Evolutionary conservation across 1,140 invertebrate genomes (phyloP).

Genomic region (Goniozus legneri): DNA sequence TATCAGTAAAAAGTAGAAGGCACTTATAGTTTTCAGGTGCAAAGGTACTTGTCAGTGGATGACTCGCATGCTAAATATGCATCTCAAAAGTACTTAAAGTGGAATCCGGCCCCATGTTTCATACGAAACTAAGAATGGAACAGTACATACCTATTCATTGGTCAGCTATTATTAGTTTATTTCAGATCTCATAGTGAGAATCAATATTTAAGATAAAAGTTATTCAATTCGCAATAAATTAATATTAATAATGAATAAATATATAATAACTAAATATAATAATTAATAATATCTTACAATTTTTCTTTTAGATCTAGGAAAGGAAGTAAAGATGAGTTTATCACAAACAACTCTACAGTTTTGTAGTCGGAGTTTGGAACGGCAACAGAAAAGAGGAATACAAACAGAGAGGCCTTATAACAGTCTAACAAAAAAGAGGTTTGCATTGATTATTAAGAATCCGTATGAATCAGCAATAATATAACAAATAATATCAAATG

Average conservation of each 20-base stretch:
- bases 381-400: slow-evolving; percentile 52
- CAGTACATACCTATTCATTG: too few relatives aligned
- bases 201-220: not conserved
- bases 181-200: not conserved
- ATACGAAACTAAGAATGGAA: not conserved
- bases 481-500: too few relatives aligned
- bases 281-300: slow-evolving; percentile 7
- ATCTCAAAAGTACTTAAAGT: too few relatives aligned
- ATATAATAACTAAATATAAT: too few relatives aligned
- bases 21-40: too few relatives aligned
- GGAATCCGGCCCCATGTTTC: too few relatives aligned
- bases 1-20: too few relatives aligned
- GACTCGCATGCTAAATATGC: too few relatives aligned
- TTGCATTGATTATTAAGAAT: slow-evolving; percentile 10
- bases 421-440: slow-evolving; percentile 66
- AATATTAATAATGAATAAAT: too few relatives aligned
- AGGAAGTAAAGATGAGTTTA: slow-evolving; percentile 56
- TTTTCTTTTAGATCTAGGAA: slow-evolving; percentile 39
- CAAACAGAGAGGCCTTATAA: slow-evolving; percentile 61
- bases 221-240: not conserved
- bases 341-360: slow-evolving; percentile 58
- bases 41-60: too few relatives aligned
- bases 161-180: too few relatives aligned
- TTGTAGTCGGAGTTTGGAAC: slow-evolving; percentile 53
- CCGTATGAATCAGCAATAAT: not conserved